Evolutionary conservation across 2,888 invertebrate species (phyloP).

Genomic region (Netelia inedita): DNA sequence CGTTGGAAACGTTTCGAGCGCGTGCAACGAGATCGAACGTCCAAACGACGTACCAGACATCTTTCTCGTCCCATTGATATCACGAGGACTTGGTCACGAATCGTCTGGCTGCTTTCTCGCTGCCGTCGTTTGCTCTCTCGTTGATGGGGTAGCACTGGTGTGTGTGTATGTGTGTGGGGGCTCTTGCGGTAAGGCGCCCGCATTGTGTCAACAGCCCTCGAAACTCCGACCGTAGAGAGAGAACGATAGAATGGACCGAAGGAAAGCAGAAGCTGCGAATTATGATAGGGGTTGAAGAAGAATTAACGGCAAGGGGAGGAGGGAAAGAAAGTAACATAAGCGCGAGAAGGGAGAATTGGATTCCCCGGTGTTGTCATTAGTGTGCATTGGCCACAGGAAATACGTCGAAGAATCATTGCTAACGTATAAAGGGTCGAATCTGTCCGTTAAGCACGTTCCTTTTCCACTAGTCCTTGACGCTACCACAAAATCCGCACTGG

Average conservation of each 20-base stretch:
- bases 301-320: conserved; percentile 3
- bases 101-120: conserved; percentile 40
- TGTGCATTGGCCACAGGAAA: conserved; percentile 35
- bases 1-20: conserved; percentile 46
- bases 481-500: conserved; percentile 24
- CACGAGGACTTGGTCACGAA: conserved; percentile 64
- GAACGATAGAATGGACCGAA: conserved; percentile 63
- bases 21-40: conserved; percentile 36
- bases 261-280: conserved; percentile 83
- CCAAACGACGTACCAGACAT: conserved; percentile 13
- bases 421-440: conserved; percentile 46
- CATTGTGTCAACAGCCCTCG: conserved; percentile 82
- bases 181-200: conserved; percentile 82
- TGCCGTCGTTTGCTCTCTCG: conserved; percentile 21
- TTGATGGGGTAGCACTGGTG: conserved; percentile 12
- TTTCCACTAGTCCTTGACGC: conserved; percentile 72
- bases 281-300: conserved; percentile 82
- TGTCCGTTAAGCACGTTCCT: conserved; percentile 69
- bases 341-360: conserved; percentile 21
- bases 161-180: conserved; percentile 63
- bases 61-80: conserved; percentile 64
- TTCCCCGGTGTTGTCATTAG: conserved; percentile 61
- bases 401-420: conserved; percentile 40
- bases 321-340: conserved; percentile 55
- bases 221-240: conserved; percentile 41